Evolutionary conservation across 2,113 vertebrate species (phyloP).

Genomic region (Verasper variegatus): DNA sequence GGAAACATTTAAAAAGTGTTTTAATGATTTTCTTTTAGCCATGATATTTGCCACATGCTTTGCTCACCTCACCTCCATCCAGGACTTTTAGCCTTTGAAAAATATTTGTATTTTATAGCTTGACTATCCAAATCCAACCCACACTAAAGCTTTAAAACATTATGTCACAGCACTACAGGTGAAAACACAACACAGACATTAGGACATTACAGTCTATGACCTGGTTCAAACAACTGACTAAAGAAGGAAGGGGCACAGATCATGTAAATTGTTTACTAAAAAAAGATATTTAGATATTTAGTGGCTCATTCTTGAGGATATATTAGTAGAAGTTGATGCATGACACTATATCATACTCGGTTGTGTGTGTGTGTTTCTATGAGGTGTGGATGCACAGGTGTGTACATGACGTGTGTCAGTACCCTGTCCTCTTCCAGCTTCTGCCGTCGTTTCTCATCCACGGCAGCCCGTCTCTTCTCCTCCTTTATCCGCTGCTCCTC

Average conservation of each 20-base stretch:
- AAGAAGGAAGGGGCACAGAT: background rate
- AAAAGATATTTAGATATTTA: background rate
- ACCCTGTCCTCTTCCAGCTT: constrained; percentile 94
- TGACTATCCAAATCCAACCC: too few relatives aligned
- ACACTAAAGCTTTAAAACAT: too few relatives aligned
- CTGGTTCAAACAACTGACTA: constrained; percentile 9
- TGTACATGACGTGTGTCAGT: background rate
- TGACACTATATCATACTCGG: background rate
- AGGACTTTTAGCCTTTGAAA: too few relatives aligned
- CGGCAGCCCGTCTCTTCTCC: constrained; percentile 87
- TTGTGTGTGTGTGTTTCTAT: background rate
- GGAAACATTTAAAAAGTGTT: too few relatives aligned
- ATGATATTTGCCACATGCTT: too few relatives aligned
- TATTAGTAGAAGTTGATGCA: background rate
- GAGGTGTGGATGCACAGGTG: background rate
- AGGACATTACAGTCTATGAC: background rate
- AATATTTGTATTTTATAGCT: too few relatives aligned
- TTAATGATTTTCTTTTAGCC: too few relatives aligned
- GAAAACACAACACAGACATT: background rate
- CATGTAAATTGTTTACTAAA: background rate
- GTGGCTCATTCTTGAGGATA: background rate
- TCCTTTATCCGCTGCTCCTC: constrained; percentile 93
- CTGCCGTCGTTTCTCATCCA: constrained; percentile 93
- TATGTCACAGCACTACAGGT: too few relatives aligned
- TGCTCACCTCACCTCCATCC: too few relatives aligned